phyloP scores from a whole-genome alignment of 2,113 vertebrate genomes.

The Damaliscus lunatus region DNA sequence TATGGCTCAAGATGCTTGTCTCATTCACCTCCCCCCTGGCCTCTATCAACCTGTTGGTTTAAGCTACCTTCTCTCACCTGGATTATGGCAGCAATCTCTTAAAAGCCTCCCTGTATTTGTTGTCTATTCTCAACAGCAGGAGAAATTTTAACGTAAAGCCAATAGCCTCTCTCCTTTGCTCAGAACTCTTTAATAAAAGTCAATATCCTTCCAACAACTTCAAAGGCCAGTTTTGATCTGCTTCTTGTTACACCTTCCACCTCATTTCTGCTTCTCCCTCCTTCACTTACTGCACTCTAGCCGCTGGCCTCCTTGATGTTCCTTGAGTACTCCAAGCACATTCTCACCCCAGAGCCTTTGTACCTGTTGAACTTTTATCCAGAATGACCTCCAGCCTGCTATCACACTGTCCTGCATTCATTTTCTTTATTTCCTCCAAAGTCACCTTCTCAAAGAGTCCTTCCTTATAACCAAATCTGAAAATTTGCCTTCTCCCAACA shows the following conservation, averaged over 20 bases:
- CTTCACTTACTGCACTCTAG: not conserved
- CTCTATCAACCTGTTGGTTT: not conserved
- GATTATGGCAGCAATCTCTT: not conserved
- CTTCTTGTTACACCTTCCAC: not conserved
- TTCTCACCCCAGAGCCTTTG: not conserved
- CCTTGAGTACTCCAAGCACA: not conserved
- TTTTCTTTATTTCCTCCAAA: not conserved
- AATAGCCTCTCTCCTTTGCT: not conserved
- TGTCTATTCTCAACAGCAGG: not conserved
- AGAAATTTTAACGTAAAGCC: not conserved
- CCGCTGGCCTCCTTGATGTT: not conserved
- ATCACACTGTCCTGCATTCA: not conserved
- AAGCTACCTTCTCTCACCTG: not conserved
- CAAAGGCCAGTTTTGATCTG: not conserved
- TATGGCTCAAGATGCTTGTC: not conserved
- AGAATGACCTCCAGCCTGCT: not conserved
- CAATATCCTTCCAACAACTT: not conserved
- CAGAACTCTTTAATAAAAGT: not conserved
- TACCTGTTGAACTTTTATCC: not conserved
- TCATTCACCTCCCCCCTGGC: not conserved
- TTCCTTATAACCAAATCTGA: not conserved
- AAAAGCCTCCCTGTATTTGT: not conserved
- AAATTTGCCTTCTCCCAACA: not conserved
- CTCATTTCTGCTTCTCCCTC: not conserved
- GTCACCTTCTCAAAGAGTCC: not conserved